These are phyloP conservation scores for Dysdera silvatica DNA, from an alignment of 1,140 invertebrate species.

Conservation along the genomic window DNA sequence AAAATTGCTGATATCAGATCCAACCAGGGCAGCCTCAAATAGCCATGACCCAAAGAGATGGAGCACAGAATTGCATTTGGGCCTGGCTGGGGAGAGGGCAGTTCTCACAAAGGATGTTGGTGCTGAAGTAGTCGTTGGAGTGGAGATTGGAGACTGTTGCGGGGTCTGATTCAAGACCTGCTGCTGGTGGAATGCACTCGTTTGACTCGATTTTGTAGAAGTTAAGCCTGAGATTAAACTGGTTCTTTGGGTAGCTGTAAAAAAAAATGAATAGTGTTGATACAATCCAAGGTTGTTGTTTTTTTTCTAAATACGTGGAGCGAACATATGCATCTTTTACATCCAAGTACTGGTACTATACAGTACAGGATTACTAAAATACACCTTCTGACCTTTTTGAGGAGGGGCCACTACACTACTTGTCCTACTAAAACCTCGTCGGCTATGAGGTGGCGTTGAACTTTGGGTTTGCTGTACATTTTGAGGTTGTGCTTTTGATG, in stretches of 20 bases:
- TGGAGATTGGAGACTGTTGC: conserved; percentile 28
- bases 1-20: conserved; percentile 47
- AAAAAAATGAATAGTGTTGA: conserved; percentile 2
- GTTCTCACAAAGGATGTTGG: conserved; percentile 15
- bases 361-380: too few species aligned
- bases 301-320: too few species aligned
- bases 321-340: too few species aligned
- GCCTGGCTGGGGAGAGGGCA: conserved; percentile 48
- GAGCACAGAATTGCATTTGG: conserved; percentile 86
- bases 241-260: conserved; percentile 13
- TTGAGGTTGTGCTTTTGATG: conserved; percentile 19
- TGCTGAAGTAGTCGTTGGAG: conserved; percentile 27
- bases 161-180: conserved; percentile 28
- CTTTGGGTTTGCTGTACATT: conserved; percentile 3
- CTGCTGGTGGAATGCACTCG: not conserved
- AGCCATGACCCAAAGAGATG: conserved; percentile 95
- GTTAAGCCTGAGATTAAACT: conserved; percentile 24
- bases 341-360: too few species aligned
- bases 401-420: too few species aligned
- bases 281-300: too few species aligned
- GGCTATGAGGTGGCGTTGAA: conserved; percentile 19
- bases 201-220: not conserved
- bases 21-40: conserved; percentile 88
- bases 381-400: too few species aligned
- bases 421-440: conserved; percentile 22